Conservation (phyloP, 2,888 invertebrate genomes). For the Pseudococcus jackbeardsleyi region DNA sequence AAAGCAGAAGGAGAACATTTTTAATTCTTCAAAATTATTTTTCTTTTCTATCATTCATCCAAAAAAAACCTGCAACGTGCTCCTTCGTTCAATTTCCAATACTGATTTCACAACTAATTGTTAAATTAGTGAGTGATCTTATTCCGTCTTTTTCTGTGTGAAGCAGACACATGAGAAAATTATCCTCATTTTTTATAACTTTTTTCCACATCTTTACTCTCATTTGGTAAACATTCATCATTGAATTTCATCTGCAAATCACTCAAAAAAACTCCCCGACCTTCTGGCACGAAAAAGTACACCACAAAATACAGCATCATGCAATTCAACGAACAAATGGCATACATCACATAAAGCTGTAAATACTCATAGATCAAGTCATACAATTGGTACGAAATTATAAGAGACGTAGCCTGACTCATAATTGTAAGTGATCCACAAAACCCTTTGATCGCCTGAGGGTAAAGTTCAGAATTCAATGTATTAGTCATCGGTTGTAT, state of each 20-base stretch:
- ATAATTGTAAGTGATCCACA: constrained; percentile 1
- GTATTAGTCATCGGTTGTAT: constrained; percentile 31
- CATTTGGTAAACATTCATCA: neutral
- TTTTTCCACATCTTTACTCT: too few species aligned
- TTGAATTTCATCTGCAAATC: constrained; percentile 48
- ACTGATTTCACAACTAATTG: too few species aligned
- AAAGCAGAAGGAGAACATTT: too few species aligned
- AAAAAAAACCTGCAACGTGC: too few species aligned
- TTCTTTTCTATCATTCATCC: too few species aligned
- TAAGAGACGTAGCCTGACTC: neutral
- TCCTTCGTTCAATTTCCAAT: too few species aligned
- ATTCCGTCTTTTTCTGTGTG: too few species aligned
- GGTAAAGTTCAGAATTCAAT: constrained; percentile 30
- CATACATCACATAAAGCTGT: neutral
- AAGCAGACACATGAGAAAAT: too few species aligned
- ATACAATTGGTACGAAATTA: constrained; percentile 36
- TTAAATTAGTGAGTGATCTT: too few species aligned
- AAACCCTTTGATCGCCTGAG: constrained; percentile 34
- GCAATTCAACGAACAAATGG: constrained; percentile 17
- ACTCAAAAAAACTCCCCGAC: constrained; percentile 8
- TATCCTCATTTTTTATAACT: too few species aligned
- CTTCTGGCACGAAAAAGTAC: constrained; percentile 40
- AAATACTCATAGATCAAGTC: neutral
- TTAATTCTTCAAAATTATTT: too few species aligned
- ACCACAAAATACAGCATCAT: neutral